Base-by-base conservation (phyloP, 2,797 vertebrate genomes). In the Sebastes umbrosus region DNA sequence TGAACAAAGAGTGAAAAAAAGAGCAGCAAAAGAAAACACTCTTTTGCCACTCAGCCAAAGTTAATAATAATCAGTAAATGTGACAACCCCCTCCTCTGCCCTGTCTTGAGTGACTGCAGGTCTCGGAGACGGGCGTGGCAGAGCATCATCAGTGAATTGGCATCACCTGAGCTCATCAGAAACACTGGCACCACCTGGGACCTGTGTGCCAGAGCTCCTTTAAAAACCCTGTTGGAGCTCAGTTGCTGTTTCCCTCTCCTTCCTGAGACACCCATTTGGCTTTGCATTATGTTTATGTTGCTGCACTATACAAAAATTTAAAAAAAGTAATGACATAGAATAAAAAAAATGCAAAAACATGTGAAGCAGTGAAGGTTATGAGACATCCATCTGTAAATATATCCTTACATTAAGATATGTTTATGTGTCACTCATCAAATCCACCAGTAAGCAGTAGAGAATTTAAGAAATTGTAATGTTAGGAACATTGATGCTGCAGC, bases 21-120 rank as follows among this genome's bases (percentile, higher is more conserved):
- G 70, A 65, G 67, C 31, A 70, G 29, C 58, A 34, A 82, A 71
- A 71, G 57, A 88, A 88, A 88, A 69, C 54, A 34, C 60, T 76
- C 10, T 25, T 57, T 77, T 62, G 50, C 24, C 58, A 63, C 46
- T 3, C 64, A 43, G 66, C 68, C 83, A 90, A 84, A 80, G 64
- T 52, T 62, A 57, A 88, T 50, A 78, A 27, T 57, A 2, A 89
- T 82, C 66, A n/a, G 29, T 63, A 34, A 20, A 20, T 50, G 16
- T 50, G 18, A 50, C 18, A 20, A 20, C 46, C 18, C 3, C 46
- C 18, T 18, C 46, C 46, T 20, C 1, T 50, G 18, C 2, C 18
- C 0, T 20, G 18, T 50, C 18, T 20, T 50, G 18, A 50, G 2
- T 9, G 46, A 50, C 18, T 50, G 18, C 46, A 8, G 46, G 18